Evolutionary conservation across 2,888 invertebrate genomes (phyloP).

Genomic region (Maniola hyperantus): DNA sequence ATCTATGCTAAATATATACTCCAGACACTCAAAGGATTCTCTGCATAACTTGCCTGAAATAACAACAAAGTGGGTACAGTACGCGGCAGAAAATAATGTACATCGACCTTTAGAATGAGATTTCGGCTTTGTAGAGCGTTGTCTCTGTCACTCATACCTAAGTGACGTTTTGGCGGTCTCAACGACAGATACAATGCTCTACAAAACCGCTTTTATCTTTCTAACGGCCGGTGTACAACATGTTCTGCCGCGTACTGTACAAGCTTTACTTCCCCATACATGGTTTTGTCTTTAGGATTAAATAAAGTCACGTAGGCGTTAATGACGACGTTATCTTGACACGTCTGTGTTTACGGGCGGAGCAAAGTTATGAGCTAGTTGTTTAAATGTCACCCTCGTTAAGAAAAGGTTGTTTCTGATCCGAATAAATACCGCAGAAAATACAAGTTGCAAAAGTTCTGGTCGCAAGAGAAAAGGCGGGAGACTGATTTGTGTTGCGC

Average conservation of each 20-base stretch:
- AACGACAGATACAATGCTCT: too few species aligned
- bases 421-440: slow-evolving; percentile 27
- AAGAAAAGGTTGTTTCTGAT: slow-evolving; percentile 47
- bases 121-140: too few species aligned
- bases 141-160: too few species aligned
- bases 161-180: too few species aligned
- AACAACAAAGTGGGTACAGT: slow-evolving; percentile 20
- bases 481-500: slow-evolving; percentile 6
- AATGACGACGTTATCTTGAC: slow-evolving; percentile 48
- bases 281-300: slow-evolving; percentile 23
- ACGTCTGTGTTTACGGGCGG: slow-evolving; percentile 43
- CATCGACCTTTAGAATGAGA: too few species aligned
- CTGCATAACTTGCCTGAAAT: slow-evolving; percentile 7
- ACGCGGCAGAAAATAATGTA: too few species aligned
- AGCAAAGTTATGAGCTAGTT: slow-evolving; percentile 47
- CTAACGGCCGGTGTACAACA: too few species aligned
- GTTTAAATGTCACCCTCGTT: slow-evolving; percentile 65
- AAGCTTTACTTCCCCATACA: slow-evolving; percentile 15
- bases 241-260: too few species aligned
- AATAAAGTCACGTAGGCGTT: slow-evolving; percentile 40
- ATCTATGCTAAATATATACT: neutral
- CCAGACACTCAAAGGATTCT: neutral
- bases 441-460: slow-evolving; percentile 1
- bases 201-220: too few species aligned
- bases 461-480: neutral